phyloP scores from a whole-genome alignment of 2,797 vertebrate genomes.

The Falco biarmicus region DNA sequence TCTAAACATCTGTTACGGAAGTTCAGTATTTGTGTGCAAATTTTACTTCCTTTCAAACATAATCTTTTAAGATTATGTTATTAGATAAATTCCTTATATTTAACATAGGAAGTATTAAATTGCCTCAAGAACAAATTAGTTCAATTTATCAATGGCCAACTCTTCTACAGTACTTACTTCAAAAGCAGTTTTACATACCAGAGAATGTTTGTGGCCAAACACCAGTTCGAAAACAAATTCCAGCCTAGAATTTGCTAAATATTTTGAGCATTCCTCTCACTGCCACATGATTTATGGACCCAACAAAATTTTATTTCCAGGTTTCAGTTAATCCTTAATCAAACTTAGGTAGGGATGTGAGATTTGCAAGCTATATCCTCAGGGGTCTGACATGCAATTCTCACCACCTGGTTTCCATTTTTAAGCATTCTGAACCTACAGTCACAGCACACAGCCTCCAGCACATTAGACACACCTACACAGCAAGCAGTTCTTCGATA shows the following conservation, averaged over 20 bases:
- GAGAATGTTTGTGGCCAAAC: not conserved
- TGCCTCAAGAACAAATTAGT: not conserved
- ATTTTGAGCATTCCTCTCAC: not conserved
- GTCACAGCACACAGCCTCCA: not conserved
- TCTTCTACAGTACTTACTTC: not conserved
- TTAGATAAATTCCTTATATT: not conserved
- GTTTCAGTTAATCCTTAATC: not conserved
- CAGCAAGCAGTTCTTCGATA: not conserved
- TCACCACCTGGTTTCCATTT: not conserved
- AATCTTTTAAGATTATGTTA: conserved; percentile 5
- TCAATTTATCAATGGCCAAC: not conserved
- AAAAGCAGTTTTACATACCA: not conserved
- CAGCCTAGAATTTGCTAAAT: not conserved
- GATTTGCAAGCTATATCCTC: not conserved
- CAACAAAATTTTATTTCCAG: not conserved
- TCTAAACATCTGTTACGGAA: not conserved
- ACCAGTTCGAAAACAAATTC: not conserved
- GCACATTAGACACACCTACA: not conserved
- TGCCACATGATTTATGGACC: not conserved
- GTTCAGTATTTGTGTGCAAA: not conserved
- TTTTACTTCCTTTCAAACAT: conserved; percentile 13
- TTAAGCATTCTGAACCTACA: not conserved
- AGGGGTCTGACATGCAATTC: not conserved
- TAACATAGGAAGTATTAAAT: not conserved
- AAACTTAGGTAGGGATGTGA: not conserved